phyloP scores from a whole-genome alignment of 1,140 invertebrate genomes.

The Drosophila ficusphila region DNA sequence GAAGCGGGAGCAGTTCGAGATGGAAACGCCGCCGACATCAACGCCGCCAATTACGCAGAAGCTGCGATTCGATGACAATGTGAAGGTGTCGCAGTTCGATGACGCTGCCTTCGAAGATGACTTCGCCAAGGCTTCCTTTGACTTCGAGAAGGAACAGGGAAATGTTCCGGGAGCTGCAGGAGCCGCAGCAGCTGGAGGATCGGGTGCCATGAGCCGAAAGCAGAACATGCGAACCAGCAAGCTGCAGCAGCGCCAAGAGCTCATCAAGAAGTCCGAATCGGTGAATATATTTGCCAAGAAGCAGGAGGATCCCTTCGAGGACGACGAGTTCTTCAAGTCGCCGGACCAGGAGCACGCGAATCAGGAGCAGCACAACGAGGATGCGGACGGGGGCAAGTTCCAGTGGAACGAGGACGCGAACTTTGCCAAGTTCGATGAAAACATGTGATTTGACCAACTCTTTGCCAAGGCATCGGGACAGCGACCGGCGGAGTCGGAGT shows the following conservation, averaged over 20 bases:
- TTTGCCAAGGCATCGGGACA: slow-evolving; percentile 63
- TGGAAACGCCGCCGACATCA: slow-evolving; percentile 47
- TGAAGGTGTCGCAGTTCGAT: slow-evolving; percentile 83
- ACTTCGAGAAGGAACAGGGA: slow-evolving; percentile 79
- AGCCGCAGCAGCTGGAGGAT: neutral
- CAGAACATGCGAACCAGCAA: slow-evolving; percentile 73
- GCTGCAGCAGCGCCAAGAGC: slow-evolving; percentile 83
- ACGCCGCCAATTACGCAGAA: slow-evolving; percentile 79
- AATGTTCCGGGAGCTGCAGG: neutral
- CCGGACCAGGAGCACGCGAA: slow-evolving; percentile 44
- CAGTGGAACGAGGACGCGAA: slow-evolving; percentile 81
- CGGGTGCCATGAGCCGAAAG: slow-evolving; percentile 54
- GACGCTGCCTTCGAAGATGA: slow-evolving; percentile 83
- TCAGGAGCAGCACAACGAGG: slow-evolving; percentile 30
- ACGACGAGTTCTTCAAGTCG: slow-evolving; percentile 92
- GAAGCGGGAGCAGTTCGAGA: slow-evolving; percentile 62
- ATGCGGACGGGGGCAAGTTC: slow-evolving; percentile 39
- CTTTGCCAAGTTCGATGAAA: slow-evolving; percentile 84
- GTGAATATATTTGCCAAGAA: slow-evolving; percentile 93
- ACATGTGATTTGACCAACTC: slow-evolving; percentile 84
- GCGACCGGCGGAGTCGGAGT: slow-evolving; percentile 14
- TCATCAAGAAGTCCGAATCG: slow-evolving; percentile 93
- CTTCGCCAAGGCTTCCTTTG: slow-evolving; percentile 82
- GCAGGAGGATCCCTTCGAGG: slow-evolving; percentile 92
- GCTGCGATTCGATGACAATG: slow-evolving; percentile 82